Base-by-base conservation (phyloP, 1,140 invertebrate genomes). In the Lucilia cuprina region DNA sequence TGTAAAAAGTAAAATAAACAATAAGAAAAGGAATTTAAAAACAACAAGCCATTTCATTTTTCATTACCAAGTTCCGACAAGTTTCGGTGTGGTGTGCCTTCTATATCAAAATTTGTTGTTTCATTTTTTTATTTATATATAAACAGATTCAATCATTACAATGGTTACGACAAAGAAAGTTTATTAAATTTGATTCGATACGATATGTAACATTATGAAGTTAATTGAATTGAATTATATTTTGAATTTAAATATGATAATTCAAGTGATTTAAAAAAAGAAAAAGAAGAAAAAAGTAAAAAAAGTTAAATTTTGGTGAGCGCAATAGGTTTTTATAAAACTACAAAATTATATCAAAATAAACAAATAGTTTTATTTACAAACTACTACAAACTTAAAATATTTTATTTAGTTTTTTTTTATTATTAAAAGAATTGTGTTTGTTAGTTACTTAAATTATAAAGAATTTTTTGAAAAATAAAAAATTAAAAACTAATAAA, bases 11-110 rank as follows among this genome's bases (percentile, higher is more conserved):
- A 19, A 77, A 41, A 55, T 77, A 1, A 50, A 77, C 78, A 78
- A 49, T 35, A 77, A 30, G 41, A 83, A 65, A 17, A 35, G 70
- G n/a, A 83, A 8, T 34, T 19, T 35, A 83, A 35, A 83, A 74
- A n/a, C 34, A 83, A 83, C 21, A 83, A 83, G 60, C 50, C 55
- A 82, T 65, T 35, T 84, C 82, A 84, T 84, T 87, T 87, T 88
- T 86, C 89, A 91, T 70, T 91, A 91, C 90, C 90, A 91, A 90
- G 88, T 91, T 91, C 89, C 89, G 90, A 91, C 90, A 91, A 87
- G 90, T 91, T 87, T 91, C 90, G 88, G 90, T 89, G 89, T 90
- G 77, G 47, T 80, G 77, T 80, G 41, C n/a, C 77, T 80, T 80
- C 77, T 80, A 80, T 80, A 21, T 78, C 14, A 21, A 41, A 41